A percentile compares a stretch with the other conserved stretches of the same genome.
These are phyloP conservation scores for Lepas anatifera DNA, from an alignment of 2,888 invertebrate species.

Conservation along the genomic window DNA sequence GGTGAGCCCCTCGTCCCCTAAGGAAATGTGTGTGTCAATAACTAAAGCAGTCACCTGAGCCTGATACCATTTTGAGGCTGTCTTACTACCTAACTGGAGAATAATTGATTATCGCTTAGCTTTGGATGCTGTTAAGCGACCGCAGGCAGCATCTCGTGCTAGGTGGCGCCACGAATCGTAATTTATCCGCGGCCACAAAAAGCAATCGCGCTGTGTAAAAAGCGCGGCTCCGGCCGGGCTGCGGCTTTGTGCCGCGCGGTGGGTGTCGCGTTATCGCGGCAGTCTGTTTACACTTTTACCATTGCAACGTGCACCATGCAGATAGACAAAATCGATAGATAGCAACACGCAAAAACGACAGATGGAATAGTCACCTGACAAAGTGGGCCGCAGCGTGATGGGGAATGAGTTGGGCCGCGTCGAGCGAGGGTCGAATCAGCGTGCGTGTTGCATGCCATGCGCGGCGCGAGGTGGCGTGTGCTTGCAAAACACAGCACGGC, in stretches of 20 bases:
- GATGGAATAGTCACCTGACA: background rate
- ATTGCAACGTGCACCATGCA: background rate
- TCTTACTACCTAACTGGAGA: background rate
- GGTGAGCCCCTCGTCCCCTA: too few species aligned
- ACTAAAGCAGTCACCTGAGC: background rate
- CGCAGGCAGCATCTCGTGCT: background rate
- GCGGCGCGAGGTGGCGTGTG: too few species aligned
- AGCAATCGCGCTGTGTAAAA: background rate
- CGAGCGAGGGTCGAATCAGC: too few species aligned
- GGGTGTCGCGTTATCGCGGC: background rate
- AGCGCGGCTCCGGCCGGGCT: background rate
- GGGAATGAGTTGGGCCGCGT: too few species aligned
- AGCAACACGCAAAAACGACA: background rate
- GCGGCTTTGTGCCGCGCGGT: background rate
- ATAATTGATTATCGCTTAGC: background rate
- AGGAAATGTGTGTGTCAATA: background rate
- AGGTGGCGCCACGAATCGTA: background rate
- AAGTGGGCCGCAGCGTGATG: background rate
- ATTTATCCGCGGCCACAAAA: slow-evolving; percentile 3
- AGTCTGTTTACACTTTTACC: slow-evolving; percentile 3
- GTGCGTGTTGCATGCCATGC: too few species aligned
- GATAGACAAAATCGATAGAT: slow-evolving; percentile 6
- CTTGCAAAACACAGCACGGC: too few species aligned
- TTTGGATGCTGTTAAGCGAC: background rate
- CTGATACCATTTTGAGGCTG: background rate